Evolutionary conservation across 2,113 vertebrate species (phyloP), one percentile per base, ranked within the genome.

Genomic region (Zosterops japonicus): DNA sequence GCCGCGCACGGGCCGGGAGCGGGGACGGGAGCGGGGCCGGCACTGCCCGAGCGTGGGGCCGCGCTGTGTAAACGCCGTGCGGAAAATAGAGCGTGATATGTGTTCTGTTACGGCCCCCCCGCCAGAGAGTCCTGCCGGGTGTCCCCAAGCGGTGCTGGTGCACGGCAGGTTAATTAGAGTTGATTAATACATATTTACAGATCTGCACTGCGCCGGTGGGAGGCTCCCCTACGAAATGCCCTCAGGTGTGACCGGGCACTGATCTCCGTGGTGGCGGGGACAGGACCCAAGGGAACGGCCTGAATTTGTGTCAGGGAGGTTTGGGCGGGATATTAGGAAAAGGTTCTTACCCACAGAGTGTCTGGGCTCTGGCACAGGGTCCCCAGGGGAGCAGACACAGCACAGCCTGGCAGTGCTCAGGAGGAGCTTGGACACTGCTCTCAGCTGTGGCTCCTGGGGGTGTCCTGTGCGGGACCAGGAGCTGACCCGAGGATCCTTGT

Each of bases 111-210:
- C 39, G 11, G 39, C 10, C 39, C 11, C 7, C 21, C 27, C 18
- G 46, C 27, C 3, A 7, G 3, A 23, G 33, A 25, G 31, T 0
- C 12, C 22, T 8, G 57, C 52, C 69, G 42, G 85, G 53, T 49
- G 63, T 60, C 42, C 25, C 29, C 91, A 31, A 64, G 79, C 44
- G 61, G 35, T 52, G 94, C 82, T 61, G n/a, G 2, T 55, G 68
- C 14, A n/a, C 10, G 18, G 9, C 22, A 2, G 59, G n/a, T 33
- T 42, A 9, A 17, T 47, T 36, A 19, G 78, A 6, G 22, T 2
- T 21, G 46, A 10, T 81, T 3, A 52, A n/a, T 12, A 2, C 3
- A 0, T 0, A 25, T 41, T 9, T 14, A 15, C 8, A 8, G 55
- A 3, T 9, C 64, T 21, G 44, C 39, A 0, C 29, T 2, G 44